phyloP scores from a whole-genome alignment of 1,140 invertebrate species.

The Heliconius hewitsoni region DNA sequence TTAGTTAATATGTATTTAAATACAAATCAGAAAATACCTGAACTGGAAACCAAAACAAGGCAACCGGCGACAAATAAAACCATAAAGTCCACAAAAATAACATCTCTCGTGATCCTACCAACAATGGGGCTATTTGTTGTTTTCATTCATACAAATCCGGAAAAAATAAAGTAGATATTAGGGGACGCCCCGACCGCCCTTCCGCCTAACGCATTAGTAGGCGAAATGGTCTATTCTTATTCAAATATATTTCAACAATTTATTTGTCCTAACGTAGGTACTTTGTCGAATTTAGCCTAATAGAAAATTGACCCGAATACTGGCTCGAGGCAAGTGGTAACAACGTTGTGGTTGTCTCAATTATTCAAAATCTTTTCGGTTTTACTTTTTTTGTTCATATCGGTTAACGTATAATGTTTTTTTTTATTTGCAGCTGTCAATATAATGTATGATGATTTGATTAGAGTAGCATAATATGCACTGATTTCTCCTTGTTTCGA shows the following conservation, averaged over 20 bases:
- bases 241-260: constrained; percentile 77
- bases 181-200: constrained; percentile 52
- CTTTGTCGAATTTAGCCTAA: constrained; percentile 6
- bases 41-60: constrained; percentile 36
- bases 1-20: not conserved
- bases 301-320: not conserved
- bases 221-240: constrained; percentile 73
- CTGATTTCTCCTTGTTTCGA: too few species aligned
- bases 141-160: constrained; percentile 72
- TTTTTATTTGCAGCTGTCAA: not conserved
- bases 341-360: not conserved
- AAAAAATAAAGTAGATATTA: constrained; percentile 79
- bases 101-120: constrained; percentile 62
- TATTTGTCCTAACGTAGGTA: constrained; percentile 67
- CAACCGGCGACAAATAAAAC: constrained; percentile 59
- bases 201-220: constrained; percentile 74
- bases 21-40: constrained; percentile 29
- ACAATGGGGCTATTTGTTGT: constrained; percentile 71
- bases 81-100: constrained; percentile 71
- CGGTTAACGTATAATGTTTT: not conserved
- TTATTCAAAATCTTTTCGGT: not conserved
- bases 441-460: not conserved
- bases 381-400: not conserved
- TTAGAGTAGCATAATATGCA: too few species aligned
- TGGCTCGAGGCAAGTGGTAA: not conserved